These are phyloP conservation scores for Podilymbus podiceps DNA, from an alignment of 2,113 vertebrate species.

Conservation along the genomic window DNA sequence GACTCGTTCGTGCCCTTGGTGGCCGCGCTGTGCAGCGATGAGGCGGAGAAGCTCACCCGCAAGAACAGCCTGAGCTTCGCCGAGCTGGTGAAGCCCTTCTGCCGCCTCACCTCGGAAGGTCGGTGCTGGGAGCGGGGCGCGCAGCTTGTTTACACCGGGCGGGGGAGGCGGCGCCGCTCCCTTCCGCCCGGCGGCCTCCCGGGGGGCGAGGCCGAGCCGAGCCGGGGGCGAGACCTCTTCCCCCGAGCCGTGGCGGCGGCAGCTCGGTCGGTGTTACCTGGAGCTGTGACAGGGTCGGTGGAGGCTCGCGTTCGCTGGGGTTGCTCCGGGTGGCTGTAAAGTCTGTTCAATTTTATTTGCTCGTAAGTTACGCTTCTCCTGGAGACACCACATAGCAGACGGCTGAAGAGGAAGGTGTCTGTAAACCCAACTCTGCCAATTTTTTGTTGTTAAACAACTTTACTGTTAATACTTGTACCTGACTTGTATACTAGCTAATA, in stretches of 20 bases:
- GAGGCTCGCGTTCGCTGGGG: neutral
- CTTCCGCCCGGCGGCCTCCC: neutral
- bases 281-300: neutral
- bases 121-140: slow-evolving; percentile 37
- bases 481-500: neutral
- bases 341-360: neutral
- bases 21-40: slow-evolving; percentile 92
- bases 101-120: slow-evolving; percentile 96
- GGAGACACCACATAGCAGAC: fast-evolving
- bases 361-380: neutral
- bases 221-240: no score
- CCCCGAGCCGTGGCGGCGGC: neutral
- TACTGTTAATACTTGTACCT: neutral
- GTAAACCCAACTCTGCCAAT: neutral
- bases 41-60: slow-evolving; percentile 88
- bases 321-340: neutral
- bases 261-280: neutral
- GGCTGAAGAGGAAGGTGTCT: neutral
- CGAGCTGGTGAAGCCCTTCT: slow-evolving; percentile 93
- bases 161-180: neutral
- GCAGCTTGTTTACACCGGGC: neutral
- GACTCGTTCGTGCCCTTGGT: slow-evolving; percentile 96
- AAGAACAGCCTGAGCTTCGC: slow-evolving; percentile 92
- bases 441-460: neutral
- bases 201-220: neutral